Evolutionary conservation across 2,113 vertebrate species (phyloP).

Genomic region (Mormyrus lacerda): DNA sequence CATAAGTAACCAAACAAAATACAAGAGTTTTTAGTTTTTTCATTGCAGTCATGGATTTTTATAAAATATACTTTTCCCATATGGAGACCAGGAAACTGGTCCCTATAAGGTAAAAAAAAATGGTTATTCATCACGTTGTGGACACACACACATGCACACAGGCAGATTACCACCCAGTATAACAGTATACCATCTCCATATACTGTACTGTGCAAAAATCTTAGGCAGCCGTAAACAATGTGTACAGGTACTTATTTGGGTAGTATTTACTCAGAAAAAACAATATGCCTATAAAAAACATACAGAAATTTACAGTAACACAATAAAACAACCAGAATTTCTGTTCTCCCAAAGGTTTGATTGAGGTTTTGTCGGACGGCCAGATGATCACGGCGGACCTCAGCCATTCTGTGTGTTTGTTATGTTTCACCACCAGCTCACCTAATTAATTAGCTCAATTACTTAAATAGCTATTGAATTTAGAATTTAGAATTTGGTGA

Average conservation of each 20-base stretch:
- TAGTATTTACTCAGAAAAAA: neutral
- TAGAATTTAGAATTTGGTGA: too few species aligned
- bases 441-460: neutral
- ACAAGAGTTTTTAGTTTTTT: too few species aligned
- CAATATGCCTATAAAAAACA: neutral
- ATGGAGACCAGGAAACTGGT: too few species aligned
- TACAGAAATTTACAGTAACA: neutral
- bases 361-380: neutral
- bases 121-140: neutral
- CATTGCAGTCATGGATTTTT: too few species aligned
- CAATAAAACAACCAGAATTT: neutral
- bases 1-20: too few species aligned
- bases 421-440: neutral
- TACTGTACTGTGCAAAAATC: neutral
- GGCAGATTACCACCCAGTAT: neutral
- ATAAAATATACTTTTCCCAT: too few species aligned
- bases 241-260: neutral
- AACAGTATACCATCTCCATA: neutral
- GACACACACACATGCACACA: neutral
- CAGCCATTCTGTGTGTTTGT: neutral
- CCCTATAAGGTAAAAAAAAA: too few species aligned
- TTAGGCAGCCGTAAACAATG: neutral
- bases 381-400: neutral
- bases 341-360: neutral
- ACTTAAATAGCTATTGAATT: neutral